These are phyloP conservation scores for Autographa pulchrina DNA, from an alignment of 2,888 invertebrate genomes.

Conservation along the genomic window DNA sequence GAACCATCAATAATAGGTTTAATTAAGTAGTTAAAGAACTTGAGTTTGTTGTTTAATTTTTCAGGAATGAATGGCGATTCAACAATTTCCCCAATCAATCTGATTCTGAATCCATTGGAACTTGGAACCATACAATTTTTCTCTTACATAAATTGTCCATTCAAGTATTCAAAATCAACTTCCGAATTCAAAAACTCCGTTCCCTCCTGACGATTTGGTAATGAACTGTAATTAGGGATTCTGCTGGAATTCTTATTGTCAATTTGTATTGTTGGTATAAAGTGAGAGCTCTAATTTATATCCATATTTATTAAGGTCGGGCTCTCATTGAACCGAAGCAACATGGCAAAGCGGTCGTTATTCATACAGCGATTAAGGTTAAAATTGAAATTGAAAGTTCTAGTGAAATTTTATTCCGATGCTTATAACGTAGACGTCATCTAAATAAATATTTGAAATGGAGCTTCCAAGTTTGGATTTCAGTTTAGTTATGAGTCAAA, in stretches of 20 bases:
- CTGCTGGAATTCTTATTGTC: constrained; percentile 63
- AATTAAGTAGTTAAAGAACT: neutral
- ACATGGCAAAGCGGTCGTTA: constrained; percentile 67
- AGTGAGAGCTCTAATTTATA: constrained; percentile 69
- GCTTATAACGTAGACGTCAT: constrained; percentile 71
- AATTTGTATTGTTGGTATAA: constrained; percentile 68
- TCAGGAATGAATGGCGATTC: neutral
- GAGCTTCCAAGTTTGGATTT: constrained; percentile 69
- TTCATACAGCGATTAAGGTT: constrained; percentile 68
- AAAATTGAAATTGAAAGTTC: constrained; percentile 68
- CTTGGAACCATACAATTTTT: neutral
- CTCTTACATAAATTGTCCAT: constrained; percentile 16
- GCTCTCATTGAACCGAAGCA: constrained; percentile 55
- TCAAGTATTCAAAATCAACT: constrained; percentile 36
- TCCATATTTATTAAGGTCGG: constrained; percentile 75
- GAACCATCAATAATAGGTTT: too few species aligned
- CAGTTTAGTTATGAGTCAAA: constrained; percentile 56
- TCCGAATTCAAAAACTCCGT: constrained; percentile 38
- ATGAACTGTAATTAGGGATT: constrained; percentile 62
- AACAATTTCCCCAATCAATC: neutral
- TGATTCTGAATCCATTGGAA: neutral
- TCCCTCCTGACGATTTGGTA: constrained; percentile 51
- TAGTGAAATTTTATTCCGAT: constrained; percentile 72
- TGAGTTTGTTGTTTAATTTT: neutral
- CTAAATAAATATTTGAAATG: constrained; percentile 78